Percentiles rank a stretch among this genome's conserved stretches.
These are phyloP conservation scores for Hirtodrosophila histrioides DNA, from an alignment of 2,888 invertebrate genomes.

Conservation along the genomic window DNA sequence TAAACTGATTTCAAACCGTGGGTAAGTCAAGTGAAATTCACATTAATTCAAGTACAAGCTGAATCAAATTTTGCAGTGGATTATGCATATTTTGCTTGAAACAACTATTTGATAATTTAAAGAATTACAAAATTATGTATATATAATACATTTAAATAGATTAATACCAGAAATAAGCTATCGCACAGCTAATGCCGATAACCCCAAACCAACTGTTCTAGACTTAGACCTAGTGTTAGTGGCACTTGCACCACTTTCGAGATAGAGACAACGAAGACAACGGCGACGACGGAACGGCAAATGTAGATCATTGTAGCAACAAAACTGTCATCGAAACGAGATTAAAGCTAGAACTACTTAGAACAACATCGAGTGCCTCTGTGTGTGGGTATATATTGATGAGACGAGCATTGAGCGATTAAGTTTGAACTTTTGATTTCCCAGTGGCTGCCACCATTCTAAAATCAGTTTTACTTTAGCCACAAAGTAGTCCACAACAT, in stretches of 20 bases:
- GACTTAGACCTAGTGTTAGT: constrained; percentile 15
- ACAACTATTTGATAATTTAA: no score
- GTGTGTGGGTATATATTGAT: constrained; percentile 13
- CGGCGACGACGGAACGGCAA: constrained; percentile 5
- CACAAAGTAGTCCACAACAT: constrained; percentile 54
- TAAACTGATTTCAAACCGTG: no score
- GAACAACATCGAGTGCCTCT: constrained; percentile 15
- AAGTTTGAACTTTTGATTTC: constrained; percentile 64
- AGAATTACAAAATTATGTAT: no score
- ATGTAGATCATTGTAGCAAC: constrained; percentile 9
- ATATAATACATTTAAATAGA: constrained; percentile 5
- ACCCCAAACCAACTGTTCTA: constrained; percentile 30
- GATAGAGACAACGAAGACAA: constrained; percentile 16
- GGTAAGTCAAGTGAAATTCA: no score
- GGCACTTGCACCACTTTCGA: constrained; percentile 20
- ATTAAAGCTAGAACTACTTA: constrained; percentile 30
- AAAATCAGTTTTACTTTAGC: constrained; percentile 61
- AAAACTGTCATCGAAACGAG: constrained; percentile 30
- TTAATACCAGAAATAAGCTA: constrained; percentile 20
- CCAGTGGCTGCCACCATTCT: constrained; percentile 28
- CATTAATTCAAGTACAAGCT: no score
- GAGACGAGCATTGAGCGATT: constrained; percentile 50
- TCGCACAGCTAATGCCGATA: constrained; percentile 28
- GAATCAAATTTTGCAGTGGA: no score
- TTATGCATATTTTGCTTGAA: no score